Evolutionary conservation across 2,797 vertebrate species (phyloP).

Genomic region (Etheostoma nigrum): DNA sequence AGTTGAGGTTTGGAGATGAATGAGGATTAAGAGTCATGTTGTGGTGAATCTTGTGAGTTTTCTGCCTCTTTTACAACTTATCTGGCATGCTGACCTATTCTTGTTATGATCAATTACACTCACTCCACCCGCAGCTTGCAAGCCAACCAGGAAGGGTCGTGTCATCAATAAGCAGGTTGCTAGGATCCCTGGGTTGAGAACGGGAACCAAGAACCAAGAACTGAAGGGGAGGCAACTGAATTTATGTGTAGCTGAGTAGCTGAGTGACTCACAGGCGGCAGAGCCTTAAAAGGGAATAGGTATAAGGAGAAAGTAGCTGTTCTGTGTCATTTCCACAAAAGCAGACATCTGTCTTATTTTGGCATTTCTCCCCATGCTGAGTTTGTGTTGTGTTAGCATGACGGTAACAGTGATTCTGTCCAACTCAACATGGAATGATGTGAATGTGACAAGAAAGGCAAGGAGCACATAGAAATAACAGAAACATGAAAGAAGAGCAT

Average conservation of each 20-base stretch:
- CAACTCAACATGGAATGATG: slow-evolving; percentile 34
- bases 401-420: slow-evolving; percentile 49
- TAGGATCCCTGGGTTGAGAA: slow-evolving; percentile 63
- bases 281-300: slow-evolving; percentile 77
- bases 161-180: slow-evolving; percentile 71
- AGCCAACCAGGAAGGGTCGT: slow-evolving; percentile 67
- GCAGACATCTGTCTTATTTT: slow-evolving; percentile 70
- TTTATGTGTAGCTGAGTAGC: slow-evolving; percentile 56
- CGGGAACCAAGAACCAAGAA: slow-evolving; percentile 31
- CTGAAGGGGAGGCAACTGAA: slow-evolving; percentile 52
- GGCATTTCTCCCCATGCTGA: slow-evolving; percentile 53
- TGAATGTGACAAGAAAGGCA: slow-evolving; percentile 46
- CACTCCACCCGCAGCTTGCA: slow-evolving; percentile 60
- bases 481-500: slow-evolving; percentile 10
- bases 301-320: slow-evolving; percentile 72
- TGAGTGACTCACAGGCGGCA: slow-evolving; percentile 50
- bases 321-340: slow-evolving; percentile 73
- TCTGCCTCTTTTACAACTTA: slow-evolving; percentile 43
- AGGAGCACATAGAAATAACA: slow-evolving; percentile 24
- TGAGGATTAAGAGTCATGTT: slow-evolving; percentile 41
- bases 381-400: slow-evolving; percentile 59
- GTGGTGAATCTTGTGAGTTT: slow-evolving; percentile 33
- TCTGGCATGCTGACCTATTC: slow-evolving; percentile 51
- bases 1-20: slow-evolving; percentile 37
- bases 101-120: slow-evolving; percentile 70